Base-by-base conservation (phyloP, 2,888 invertebrate species). In the Apeira syringaria region DNA sequence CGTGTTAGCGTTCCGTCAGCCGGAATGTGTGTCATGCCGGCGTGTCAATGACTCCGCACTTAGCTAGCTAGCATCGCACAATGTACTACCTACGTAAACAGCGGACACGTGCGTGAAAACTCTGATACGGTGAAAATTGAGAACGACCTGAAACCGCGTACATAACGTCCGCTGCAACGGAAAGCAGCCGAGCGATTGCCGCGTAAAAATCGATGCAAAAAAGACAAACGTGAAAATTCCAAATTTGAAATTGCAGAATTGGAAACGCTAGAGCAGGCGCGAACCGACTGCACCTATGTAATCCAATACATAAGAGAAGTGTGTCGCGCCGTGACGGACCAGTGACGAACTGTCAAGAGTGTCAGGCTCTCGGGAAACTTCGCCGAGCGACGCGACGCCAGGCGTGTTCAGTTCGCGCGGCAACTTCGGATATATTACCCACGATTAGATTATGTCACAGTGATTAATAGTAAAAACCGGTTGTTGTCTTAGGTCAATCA, bases 21-120 rank as follows among this genome's bases (percentile, higher is more conserved):
- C 71, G 64, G 86, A 87, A 89, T 90, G 87, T 89, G 74, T 91
- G 90, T 90, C 90, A 91, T 72, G 80, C 71, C 74, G 75, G 70
- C 76, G 78, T 79, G 87, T 88, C 88, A 88, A 74, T 83, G 88
- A 87, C 87, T 79, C 72, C 68, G 71, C 69, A 70, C 73, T 67
- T 62, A 66, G 64, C 67, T 62, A 66, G 64, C 67, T 63, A 49
- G 48, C 42, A 41, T 38, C 47, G 59, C 61, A 58, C 61, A 57
- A 62, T 59, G 69, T 65, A 67, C 66, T 47, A 48, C 59, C 74
- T 47, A 78, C 80, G 86, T 88, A 88, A 85, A 82, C 81, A 79
- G 68, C 67, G 69, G 61, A 77, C 88, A 86, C 83, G 87, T 84
- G 84, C 80, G 74, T 63, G 67, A 71, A 73, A 74, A 68, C 56